phyloP scores from a whole-genome alignment of 2,113 vertebrate species.

The Melospiza georgiana region DNA sequence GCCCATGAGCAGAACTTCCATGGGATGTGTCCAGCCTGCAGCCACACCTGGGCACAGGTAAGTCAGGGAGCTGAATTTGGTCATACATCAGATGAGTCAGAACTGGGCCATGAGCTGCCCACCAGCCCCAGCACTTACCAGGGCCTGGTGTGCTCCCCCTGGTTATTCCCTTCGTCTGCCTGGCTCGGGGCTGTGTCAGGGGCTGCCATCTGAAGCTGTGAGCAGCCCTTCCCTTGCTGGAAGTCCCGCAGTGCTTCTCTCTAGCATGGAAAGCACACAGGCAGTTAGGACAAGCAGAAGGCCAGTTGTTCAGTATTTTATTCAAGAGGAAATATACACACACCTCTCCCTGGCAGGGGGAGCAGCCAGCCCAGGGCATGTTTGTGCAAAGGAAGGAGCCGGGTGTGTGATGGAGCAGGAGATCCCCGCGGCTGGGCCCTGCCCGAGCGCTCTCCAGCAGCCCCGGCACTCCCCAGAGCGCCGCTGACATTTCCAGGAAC shows the following conservation, averaged over 20 bases:
- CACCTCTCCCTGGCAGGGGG: conserved; percentile 28
- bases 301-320: conserved; percentile 40
- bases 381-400: conserved; percentile 66
- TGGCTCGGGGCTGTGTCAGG: neutral
- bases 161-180: neutral
- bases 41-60: neutral
- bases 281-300: neutral
- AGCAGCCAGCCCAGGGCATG: neutral
- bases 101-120: neutral
- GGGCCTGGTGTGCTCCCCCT: neutral
- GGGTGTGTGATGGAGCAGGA: conserved; percentile 18
- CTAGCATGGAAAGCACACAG: neutral
- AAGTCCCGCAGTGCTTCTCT: neutral
- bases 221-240: neutral
- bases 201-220: neutral
- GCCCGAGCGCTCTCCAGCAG: neutral
- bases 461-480: neutral
- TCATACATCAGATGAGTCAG: neutral
- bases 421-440: conserved; percentile 2
- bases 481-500: neutral
- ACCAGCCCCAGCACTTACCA: neutral
- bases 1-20: neutral
- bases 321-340: conserved; percentile 55
- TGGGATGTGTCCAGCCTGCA: neutral
- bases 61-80: neutral